Conservation (phyloP, 2,113 vertebrate genomes). For the Pseudorasbora parva region DNA sequence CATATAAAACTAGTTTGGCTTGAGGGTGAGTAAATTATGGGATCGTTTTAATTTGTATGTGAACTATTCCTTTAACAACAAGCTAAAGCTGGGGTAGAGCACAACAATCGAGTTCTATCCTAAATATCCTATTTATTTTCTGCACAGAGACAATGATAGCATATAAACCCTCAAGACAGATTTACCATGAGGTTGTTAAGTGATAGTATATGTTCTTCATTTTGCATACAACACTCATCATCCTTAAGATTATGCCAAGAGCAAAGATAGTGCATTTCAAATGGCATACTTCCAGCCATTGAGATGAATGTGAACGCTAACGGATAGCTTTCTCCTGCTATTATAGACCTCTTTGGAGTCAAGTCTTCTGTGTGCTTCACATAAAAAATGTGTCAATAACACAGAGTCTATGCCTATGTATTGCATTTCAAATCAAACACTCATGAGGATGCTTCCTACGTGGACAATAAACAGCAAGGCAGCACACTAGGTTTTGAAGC, state of each 20-base stretch:
- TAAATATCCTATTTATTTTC: background rate
- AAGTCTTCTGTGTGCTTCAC: background rate
- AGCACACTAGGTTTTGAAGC: constrained; percentile 2
- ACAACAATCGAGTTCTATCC: background rate
- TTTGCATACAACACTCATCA: constrained; percentile 5
- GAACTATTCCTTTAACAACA: background rate
- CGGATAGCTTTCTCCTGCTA: background rate
- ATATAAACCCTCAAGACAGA: background rate
- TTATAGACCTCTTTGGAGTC: background rate
- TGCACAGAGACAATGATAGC: background rate
- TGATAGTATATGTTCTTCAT: background rate
- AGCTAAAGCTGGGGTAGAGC: background rate
- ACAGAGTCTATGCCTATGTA: background rate
- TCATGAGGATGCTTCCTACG: background rate
- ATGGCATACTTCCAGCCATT: background rate
- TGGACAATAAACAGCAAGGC: background rate
- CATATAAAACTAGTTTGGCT: too few species aligned
- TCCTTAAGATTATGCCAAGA: background rate
- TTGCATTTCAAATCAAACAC: background rate
- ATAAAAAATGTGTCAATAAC: background rate
- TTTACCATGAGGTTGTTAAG: background rate
- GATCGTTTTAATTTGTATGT: too few species aligned
- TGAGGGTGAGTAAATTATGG: too few species aligned
- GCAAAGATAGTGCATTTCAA: background rate
- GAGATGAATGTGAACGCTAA: background rate